Evolutionary conservation across 2,888 invertebrate genomes (phyloP), one percentile per base, ranked within the genome.

Genomic region (Vesta saturnalis): DNA sequence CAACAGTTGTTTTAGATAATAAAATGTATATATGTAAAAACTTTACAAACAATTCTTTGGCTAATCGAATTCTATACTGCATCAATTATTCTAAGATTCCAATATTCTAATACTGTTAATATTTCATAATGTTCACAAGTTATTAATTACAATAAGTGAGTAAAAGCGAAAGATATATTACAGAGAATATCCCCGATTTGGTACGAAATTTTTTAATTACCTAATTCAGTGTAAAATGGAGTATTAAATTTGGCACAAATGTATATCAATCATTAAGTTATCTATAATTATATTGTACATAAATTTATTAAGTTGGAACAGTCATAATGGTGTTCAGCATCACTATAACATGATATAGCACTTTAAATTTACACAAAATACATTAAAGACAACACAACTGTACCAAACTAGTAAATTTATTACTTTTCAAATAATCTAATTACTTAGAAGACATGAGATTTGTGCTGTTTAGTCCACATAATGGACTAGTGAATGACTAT

Each of bases 1-100:
- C 61, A 69, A 69, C 69, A 64, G 69, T 68, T 46, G 43, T 46
- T 58, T 58, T 21, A 68, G 64, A 68, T 68, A 68, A 64, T 62
- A 68, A 68, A 68, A 68, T 60, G 56, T 60, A 62, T 65, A 66
- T 52, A 62, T 59, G 62, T 61, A 66, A 62, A 64, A 65, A 65
- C 59, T 62, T 69, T 65, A 69, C 39, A 59, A 66, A 62, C 65
- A 66, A 62, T 55, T 69, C 69, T 69, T 69, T 69, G 69, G 69
- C 69, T 65, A 69, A 64, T 60, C 58, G 63, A 35, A 63, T 68
- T 64, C 54, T 64, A 60, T 64, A 64, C 64, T 58, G 58, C 30
- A 46, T 46, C 23, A 22, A 52, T 57, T 57, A 64, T 14, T 23
- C 54, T 63, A 47, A 49, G 15, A 60, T 64, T 52, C 35, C 35